Evolutionary conservation across 1,140 invertebrate species (phyloP).

Genomic region (Hycleus phaleratus): DNA sequence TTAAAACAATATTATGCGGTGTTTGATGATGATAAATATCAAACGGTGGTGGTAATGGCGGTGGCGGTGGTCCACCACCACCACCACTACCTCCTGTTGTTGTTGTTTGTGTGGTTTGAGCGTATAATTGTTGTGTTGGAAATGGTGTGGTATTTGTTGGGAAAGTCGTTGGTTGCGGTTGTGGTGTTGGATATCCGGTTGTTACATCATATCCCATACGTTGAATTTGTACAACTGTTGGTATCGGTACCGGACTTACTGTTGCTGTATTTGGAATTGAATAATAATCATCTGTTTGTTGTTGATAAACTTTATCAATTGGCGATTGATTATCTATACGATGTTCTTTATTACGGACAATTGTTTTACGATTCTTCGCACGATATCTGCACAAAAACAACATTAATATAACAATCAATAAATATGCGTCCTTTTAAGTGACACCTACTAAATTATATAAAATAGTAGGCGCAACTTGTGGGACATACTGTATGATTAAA

Average conservation of each 20-base stretch:
- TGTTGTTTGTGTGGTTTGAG: slow-evolving; percentile 1
- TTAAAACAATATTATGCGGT: slow-evolving; percentile 3
- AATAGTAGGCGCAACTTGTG: too few relatives aligned
- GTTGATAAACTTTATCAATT: slow-evolving; percentile 27
- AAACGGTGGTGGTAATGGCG: background rate
- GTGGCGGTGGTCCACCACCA: background rate
- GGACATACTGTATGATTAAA: too few relatives aligned
- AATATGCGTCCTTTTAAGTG: too few relatives aligned
- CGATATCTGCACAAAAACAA: slow-evolving; percentile 43
- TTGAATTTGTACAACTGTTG: slow-evolving; percentile 30
- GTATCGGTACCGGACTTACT: slow-evolving; percentile 33
- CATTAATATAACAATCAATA: background rate
- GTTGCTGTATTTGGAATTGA: slow-evolving; percentile 25
- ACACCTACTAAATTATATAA: too few relatives aligned
- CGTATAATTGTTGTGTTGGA: slow-evolving; percentile 27
- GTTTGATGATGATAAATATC: slow-evolving; percentile 5
- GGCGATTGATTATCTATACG: slow-evolving; percentile 34
- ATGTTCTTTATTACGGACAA: slow-evolving; percentile 36
- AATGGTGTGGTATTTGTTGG: background rate
- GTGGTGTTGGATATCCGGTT: slow-evolving; percentile 18
- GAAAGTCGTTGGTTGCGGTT: slow-evolving; percentile 9
- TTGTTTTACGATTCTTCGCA: slow-evolving; percentile 51
- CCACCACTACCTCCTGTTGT: too few relatives aligned
- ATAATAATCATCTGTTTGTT: slow-evolving; percentile 31
- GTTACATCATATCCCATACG: slow-evolving; percentile 29